These are phyloP conservation scores for Coenonympha arcania DNA, from an alignment of 2,888 invertebrate genomes.

Conservation along the genomic window DNA sequence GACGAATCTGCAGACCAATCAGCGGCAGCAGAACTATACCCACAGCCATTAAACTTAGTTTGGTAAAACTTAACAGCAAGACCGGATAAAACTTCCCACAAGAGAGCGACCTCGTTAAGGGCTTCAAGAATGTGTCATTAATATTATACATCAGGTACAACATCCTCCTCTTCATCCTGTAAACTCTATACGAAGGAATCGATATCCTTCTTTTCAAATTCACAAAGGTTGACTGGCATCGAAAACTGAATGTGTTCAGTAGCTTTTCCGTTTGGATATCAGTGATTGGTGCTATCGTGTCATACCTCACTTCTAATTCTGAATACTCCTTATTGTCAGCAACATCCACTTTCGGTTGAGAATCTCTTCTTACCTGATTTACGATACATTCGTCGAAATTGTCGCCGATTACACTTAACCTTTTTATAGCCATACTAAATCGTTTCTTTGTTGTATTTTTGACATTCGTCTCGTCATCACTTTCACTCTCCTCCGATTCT, in stretches of 20 bases:
- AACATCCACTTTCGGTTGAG: constrained; percentile 41
- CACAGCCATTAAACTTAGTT: constrained; percentile 53
- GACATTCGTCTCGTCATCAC: constrained; percentile 37
- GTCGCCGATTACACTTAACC: constrained; percentile 69
- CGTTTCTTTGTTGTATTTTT: constrained; percentile 49
- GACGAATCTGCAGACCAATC: constrained; percentile 53
- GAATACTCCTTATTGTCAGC: constrained; percentile 48
- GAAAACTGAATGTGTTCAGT: constrained; percentile 62
- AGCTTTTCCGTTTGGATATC: constrained; percentile 63
- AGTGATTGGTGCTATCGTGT: constrained; percentile 59
- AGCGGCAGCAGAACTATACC: constrained; percentile 51
- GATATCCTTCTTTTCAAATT: constrained; percentile 53
- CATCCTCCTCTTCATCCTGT: constrained; percentile 53
- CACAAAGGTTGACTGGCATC: constrained; percentile 58
- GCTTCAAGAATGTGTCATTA: constrained; percentile 64
- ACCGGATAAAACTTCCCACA: constrained; percentile 68
- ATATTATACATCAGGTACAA: constrained; percentile 52
- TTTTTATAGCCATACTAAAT: constrained; percentile 63
- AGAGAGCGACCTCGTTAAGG: constrained; percentile 59
- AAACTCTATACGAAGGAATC: constrained; percentile 64
- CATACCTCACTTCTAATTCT: constrained; percentile 61
- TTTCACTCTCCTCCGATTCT: constrained; percentile 60
- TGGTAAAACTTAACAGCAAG: constrained; percentile 52
- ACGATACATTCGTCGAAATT: constrained; percentile 66
- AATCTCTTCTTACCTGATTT: constrained; percentile 59